phyloP scores from a whole-genome alignment of 2,113 vertebrate genomes.

The Lasiurus cinereus region DNA sequence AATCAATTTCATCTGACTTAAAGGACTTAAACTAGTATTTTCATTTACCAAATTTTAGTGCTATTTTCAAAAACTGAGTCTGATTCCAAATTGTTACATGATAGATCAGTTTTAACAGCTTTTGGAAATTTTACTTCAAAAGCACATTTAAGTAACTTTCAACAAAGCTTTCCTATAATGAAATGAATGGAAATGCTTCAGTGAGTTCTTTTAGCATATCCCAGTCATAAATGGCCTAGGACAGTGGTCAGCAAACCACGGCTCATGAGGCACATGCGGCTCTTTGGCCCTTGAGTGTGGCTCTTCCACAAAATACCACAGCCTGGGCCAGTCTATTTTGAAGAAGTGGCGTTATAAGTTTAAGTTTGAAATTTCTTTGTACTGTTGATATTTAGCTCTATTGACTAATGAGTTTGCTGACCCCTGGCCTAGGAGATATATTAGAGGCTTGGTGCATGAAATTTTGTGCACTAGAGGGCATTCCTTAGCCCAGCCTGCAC shows the following conservation, averaged over 20 bases:
- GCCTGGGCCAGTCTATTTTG: too few species aligned
- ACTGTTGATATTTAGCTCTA: too few species aligned
- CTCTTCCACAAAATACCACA: too few species aligned
- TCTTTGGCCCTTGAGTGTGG: too few species aligned
- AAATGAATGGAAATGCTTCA: background rate
- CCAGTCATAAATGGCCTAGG: constrained; percentile 2
- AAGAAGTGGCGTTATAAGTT: too few species aligned
- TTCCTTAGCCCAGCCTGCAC: too few species aligned
- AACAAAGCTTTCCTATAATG: constrained; percentile 7
- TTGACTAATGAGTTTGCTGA: too few species aligned
- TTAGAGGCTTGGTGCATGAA: too few species aligned
- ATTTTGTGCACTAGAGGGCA: too few species aligned
- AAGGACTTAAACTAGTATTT: constrained; percentile 42
- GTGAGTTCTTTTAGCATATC: constrained; percentile 30
- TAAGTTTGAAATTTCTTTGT: too few species aligned
- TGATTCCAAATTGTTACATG: constrained; percentile 47
- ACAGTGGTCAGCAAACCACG: background rate
- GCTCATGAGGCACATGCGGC: too few species aligned
- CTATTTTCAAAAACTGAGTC: constrained; percentile 24
- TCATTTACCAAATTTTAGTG: constrained; percentile 23
- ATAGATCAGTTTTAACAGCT: constrained; percentile 28
- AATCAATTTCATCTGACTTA: constrained; percentile 47
- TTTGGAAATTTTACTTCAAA: constrained; percentile 38
- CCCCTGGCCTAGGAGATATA: background rate
- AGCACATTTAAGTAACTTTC: background rate